Evolutionary conservation across 2,797 vertebrate species (phyloP).

Genomic region (Acanthurus lineatus): DNA sequence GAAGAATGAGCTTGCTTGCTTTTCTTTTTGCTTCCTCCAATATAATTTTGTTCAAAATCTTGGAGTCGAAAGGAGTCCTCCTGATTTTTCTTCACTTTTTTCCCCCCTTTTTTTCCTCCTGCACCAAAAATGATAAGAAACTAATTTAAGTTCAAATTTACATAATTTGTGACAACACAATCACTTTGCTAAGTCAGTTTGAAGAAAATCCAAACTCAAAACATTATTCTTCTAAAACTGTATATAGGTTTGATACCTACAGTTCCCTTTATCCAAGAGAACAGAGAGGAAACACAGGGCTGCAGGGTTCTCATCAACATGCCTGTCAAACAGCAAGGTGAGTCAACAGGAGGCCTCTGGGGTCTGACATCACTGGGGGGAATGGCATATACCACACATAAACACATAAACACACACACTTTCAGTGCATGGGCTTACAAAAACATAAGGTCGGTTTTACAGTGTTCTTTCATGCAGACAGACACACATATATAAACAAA

Average conservation of each 20-base stretch:
- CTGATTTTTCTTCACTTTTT: no score
- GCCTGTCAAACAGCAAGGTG: slow-evolving; percentile 41
- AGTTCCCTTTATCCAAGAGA: slow-evolving; percentile 6
- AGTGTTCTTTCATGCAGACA: slow-evolving; percentile 13
- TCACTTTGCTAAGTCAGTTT: not conserved
- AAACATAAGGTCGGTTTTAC: slow-evolving; percentile 13
- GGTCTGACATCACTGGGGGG: slow-evolving; percentile 44
- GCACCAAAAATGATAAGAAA: no score
- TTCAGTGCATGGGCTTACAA: not conserved
- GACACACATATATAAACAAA: not conserved
- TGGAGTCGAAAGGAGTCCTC: no score
- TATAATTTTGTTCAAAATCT: no score
- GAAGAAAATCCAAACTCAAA: not conserved
- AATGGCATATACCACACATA: not conserved
- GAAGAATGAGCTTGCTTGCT: no score
- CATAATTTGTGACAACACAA: no score
- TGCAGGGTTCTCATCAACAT: slow-evolving; percentile 55
- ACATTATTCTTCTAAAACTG: not conserved
- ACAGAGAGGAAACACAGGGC: slow-evolving; percentile 21
- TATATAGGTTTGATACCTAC: not conserved
- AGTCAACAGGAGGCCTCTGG: slow-evolving; percentile 34
- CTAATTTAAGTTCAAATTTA: no score
- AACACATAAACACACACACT: not conserved
- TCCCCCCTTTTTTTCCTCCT: no score
- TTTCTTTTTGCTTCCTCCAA: no score